phyloP scores from a whole-genome alignment of 2,888 invertebrate species.

The Schrankia costaestrigalis region DNA sequence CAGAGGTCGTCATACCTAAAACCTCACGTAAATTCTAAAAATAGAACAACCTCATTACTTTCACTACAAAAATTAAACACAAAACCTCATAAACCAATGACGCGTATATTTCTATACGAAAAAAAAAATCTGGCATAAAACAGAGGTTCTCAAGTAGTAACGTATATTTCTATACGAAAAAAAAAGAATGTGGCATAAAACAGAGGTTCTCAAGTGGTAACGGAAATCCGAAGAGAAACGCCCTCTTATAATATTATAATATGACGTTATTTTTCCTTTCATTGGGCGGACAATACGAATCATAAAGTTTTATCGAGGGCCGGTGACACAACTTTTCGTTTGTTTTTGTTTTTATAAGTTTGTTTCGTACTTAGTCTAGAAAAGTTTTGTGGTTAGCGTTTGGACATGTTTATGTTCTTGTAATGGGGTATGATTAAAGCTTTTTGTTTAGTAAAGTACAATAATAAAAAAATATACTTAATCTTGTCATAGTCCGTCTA shows the following conservation, averaged over 20 bases:
- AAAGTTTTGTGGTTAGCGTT: too few species aligned
- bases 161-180: constrained; percentile 7
- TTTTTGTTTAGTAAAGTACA: too few species aligned
- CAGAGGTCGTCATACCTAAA: too few species aligned
- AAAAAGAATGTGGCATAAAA: constrained; percentile 27
- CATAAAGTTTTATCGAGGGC: constrained; percentile 59
- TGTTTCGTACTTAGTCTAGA: too few species aligned
- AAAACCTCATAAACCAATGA: constrained; percentile 14
- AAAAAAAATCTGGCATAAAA: constrained; percentile 25
- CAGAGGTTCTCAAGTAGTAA: too few species aligned
- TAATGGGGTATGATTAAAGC: too few species aligned
- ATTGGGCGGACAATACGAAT: constrained; percentile 58
- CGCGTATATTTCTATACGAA: constrained; percentile 8
- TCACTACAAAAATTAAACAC: constrained; percentile 9
- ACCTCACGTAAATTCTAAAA: too few species aligned
- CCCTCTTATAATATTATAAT: constrained; percentile 40
- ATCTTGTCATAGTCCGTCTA: too few species aligned
- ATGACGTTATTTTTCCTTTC: constrained; percentile 56
- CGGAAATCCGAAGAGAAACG: constrained; percentile 24
- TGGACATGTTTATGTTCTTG: too few species aligned
- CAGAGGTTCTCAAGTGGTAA: constrained; percentile 24
- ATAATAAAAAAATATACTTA: too few species aligned
- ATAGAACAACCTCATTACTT: neutral
- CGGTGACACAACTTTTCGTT: constrained; percentile 19
- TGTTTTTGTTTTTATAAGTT: neutral